Evolutionary conservation across 2,888 invertebrate species (phyloP), one percentile per base, ranked within the genome.

Genomic region (Clanis bilineata): DNA sequence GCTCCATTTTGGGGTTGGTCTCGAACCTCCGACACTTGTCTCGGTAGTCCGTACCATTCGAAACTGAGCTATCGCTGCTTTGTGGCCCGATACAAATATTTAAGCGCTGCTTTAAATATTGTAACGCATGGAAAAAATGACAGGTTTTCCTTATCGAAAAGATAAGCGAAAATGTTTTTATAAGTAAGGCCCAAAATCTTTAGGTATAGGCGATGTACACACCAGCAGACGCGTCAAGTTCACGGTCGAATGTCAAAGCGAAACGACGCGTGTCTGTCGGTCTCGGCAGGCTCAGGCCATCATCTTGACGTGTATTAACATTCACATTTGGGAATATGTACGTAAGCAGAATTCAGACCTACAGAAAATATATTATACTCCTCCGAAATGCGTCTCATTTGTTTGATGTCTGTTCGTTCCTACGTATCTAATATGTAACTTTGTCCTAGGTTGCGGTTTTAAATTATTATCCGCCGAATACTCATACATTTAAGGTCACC

Each of bases 241-340:
- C 51, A 51, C 28, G 51, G 51, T 7, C 51, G 28, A 32, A 32
- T 51, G 28, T 32, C 28, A 18, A 21, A 36, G 36, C 36, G 36
- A 21, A 36, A 12, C 36, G 36, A 36, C 36, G 36, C 36, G 5
- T 36, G 36, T 10, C 51, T 28, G 28, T 32, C 32, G 39, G 58
- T 57, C 39, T 28, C 54, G 39, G 7, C 7, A 7, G n/a, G n/a
- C n/a, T n/a, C n/a, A n/a, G n/a, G 41, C 41, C 60, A 62, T 63
- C 63, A 66, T 67, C 55, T 63, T 67, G 63, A 63, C 54, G 56
- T 57, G 41, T 32, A 51, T 51, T 51, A 51, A 32, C 6, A 28
- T 51, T 32, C 7, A 51, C 51, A 32, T 51, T 28, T 28, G 51
- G 51, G 51, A 51, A 32, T 51, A 51, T n/a, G n/a, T 32, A 41